These are phyloP conservation scores for Antechinus stuartii DNA, from an alignment of 2,113 vertebrate genomes.

Conservation along the genomic window DNA sequence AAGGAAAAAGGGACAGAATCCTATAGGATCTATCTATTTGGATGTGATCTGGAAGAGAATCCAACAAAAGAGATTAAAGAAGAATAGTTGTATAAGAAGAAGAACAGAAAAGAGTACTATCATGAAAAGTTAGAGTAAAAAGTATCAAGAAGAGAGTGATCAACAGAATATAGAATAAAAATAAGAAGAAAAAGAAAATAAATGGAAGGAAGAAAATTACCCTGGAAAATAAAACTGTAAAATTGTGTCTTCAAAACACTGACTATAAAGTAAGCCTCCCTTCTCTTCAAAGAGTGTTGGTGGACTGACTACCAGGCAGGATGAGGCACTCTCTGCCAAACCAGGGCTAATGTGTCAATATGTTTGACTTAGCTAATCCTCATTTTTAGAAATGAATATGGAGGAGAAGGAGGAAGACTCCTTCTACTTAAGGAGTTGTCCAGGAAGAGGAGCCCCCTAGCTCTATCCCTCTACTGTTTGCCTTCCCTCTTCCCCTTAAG, in stretches of 20 bases:
- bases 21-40: neutral
- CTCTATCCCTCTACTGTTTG: too few species aligned
- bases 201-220: neutral
- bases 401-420: neutral
- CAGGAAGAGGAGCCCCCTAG: too few species aligned
- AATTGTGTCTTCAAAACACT: neutral
- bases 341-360: neutral
- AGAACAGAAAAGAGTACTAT: neutral
- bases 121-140: neutral
- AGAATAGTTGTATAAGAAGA: neutral
- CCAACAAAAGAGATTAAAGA: neutral
- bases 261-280: neutral
- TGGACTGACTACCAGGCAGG: neutral
- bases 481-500: too few species aligned
- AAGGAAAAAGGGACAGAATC: neutral
- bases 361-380: neutral
- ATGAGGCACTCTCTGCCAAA: neutral
- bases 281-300: neutral
- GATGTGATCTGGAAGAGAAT: neutral
- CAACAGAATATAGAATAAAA: neutral
- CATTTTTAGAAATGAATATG: neutral
- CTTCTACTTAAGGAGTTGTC: too few species aligned
- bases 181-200: neutral
- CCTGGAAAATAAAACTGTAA: neutral
- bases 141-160: neutral